Evolutionary conservation across 2,888 invertebrate species (phyloP), one percentile per base, ranked within the genome.

Genomic region (Hypsopygia costalis): DNA sequence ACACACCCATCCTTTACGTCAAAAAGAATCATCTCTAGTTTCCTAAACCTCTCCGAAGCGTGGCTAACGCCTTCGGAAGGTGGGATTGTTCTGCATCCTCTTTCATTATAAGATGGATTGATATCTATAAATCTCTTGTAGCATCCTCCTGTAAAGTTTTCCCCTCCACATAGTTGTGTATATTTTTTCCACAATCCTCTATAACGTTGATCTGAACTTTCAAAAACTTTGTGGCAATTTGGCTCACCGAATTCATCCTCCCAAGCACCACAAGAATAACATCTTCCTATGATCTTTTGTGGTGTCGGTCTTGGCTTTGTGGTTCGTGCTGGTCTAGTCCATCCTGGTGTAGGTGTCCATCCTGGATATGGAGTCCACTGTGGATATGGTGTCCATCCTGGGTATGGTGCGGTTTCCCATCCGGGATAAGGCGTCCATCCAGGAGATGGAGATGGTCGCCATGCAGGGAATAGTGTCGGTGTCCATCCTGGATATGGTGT

Each of bases 41-140:
- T 11, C 4, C 7, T 38, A 9, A 68, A 36, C 39, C 69, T 52
- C 0, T 11, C 6, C 0, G 75, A 69, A 0, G 48, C 61, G 11
- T 46, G 60, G 22, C 58, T 67, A 1, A 6, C 12, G 0, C 77
- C 73, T 28, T 0, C 1, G 0, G 11, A 0, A 0, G 74, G 74
- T 1, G 58, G 58, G 43, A 46, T 47, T 0, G 51, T 43, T 16
- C 78, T 58, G 28, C 78, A 78, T 0, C 73, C 76, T 25, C 73
- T 51, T 44, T 78, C 77, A 3, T 55, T 49, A 34, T 71, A 77
- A 0, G 35, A 1, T 0, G 16, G 8, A 1, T 65, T 68, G 1
- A 74, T 4, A 34, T 78, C 78, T 2, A 69, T 11, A 45, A 43
- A 69, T 28, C 77, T 56, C 27, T 52, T 59, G 20, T 65, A 62